These are phyloP conservation scores for Diploscapter pachys DNA, from an alignment of 1,140 invertebrate species.

Conservation along the genomic window DNA sequence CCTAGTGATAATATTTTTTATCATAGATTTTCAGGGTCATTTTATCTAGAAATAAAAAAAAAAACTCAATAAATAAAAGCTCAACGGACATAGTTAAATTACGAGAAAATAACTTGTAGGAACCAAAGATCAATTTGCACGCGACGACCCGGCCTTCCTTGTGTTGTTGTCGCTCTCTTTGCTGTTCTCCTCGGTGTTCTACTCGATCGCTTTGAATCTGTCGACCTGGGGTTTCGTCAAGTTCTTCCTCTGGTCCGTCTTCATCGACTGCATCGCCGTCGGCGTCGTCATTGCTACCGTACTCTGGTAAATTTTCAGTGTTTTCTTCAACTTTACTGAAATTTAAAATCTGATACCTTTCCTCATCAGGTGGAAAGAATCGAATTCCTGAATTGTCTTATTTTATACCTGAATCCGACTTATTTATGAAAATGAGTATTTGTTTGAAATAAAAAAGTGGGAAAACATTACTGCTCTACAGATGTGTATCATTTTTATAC, in stretches of 20 bases:
- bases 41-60: too few relatives aligned
- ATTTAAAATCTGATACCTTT: constrained; percentile 14
- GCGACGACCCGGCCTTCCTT: constrained; percentile 97
- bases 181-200: constrained; percentile 82
- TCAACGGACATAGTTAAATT: too few relatives aligned
- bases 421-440: background rate
- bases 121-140: constrained; percentile 95
- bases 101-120: constrained; percentile 65
- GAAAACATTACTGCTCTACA: too few relatives aligned
- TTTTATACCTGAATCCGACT: background rate
- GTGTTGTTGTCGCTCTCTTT: constrained; percentile 84
- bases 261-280: constrained; percentile 86
- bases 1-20: too few relatives aligned
- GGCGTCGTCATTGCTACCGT: constrained; percentile 82
- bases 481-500: too few relatives aligned
- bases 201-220: constrained; percentile 77
- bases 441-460: background rate
- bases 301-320: constrained; percentile 71
- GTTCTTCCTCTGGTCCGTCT: constrained; percentile 85
- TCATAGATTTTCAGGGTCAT: too few relatives aligned
- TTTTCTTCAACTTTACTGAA: constrained; percentile 6
- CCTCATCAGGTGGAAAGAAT: too few relatives aligned
- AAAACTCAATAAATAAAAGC: too few relatives aligned
- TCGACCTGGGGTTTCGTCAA: constrained; percentile 74
- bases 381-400: too few relatives aligned